Percentiles rank a stretch among this genome's conserved stretches.
phyloP scores from a whole-genome alignment of 2,797 vertebrate genomes.

The Platyrinchus mystaceus region DNA sequence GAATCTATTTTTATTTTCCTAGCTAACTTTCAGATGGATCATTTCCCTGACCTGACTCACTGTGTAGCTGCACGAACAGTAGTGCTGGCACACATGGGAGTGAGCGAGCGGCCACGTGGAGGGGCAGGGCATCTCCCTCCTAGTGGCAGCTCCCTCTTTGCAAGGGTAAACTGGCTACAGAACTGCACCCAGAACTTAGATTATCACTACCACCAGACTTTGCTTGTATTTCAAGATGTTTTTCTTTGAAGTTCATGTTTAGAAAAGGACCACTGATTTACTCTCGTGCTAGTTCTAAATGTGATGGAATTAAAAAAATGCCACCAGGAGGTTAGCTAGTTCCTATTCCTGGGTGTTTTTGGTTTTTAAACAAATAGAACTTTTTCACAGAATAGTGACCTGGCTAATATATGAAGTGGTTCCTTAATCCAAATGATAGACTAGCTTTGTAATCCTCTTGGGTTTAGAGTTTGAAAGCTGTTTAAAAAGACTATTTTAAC shows the following conservation, averaged over 20 bases:
- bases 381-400: background rate
- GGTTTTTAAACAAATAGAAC: background rate
- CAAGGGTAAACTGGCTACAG: background rate
- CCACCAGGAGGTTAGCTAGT: background rate
- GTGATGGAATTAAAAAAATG: background rate
- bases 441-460: background rate
- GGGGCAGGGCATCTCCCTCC: background rate
- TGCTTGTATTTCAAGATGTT: background rate
- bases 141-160: background rate
- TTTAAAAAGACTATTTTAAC: background rate
- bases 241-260: background rate
- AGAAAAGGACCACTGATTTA: background rate
- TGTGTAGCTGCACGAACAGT: background rate
- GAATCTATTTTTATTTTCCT: slow-evolving; percentile 30
- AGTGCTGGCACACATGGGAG: background rate
- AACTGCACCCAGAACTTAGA: background rate
- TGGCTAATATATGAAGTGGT: background rate
- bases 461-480: background rate
- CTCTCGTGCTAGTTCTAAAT: background rate
- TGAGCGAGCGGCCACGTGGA: rapidly evolving
- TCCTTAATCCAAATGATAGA: background rate
- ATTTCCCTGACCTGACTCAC: slow-evolving; percentile 40
- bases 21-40: slow-evolving; percentile 27
- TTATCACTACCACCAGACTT: background rate
- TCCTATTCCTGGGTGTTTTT: background rate